phyloP scores from a whole-genome alignment of 2,888 invertebrate species.

The Polydrusus pterygomalis region DNA sequence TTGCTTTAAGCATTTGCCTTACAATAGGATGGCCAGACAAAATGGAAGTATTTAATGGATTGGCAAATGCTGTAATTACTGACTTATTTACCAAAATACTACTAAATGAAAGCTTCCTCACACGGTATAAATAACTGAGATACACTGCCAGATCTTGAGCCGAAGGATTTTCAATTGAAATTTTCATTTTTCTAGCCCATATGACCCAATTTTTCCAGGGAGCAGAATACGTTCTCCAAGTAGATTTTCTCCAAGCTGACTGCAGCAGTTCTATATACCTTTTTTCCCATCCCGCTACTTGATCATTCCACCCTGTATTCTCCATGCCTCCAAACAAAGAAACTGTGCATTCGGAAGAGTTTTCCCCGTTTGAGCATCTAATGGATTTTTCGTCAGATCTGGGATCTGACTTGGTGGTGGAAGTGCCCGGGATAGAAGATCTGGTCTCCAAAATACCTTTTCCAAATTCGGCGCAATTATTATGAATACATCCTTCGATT shows the following conservation, averaged over 20 bases:
- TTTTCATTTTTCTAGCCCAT: conserved; percentile 14
- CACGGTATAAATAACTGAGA: conserved; percentile 21
- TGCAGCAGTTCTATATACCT: conserved; percentile 49
- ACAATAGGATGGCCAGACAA: conserved; percentile 51
- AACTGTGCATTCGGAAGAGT: conserved; percentile 34
- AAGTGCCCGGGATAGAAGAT: conserved; percentile 62
- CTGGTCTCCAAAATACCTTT: conserved; percentile 61
- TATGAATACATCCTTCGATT: conserved; percentile 57
- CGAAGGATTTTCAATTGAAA: conserved; percentile 20
- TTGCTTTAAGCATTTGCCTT: too few relatives aligned
- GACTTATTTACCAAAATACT: conserved; percentile 45
- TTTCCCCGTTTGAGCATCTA: conserved; percentile 36
- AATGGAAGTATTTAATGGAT: conserved; percentile 20
- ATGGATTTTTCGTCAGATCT: conserved; percentile 39
- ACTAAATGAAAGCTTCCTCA: conserved; percentile 17
- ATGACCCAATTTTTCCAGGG: conserved; percentile 35
- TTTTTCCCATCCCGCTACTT: conserved; percentile 52
- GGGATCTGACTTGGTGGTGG: conserved; percentile 41
- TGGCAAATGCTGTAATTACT: conserved; percentile 32
- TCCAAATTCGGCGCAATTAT: conserved; percentile 58
- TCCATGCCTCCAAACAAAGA: conserved; percentile 50
- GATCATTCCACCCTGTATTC: conserved; percentile 47
- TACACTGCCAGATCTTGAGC: conserved; percentile 22
- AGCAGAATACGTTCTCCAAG: conserved; percentile 43
- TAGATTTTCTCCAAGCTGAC: conserved; percentile 44